A percentile compares a stretch with the other conserved stretches of the same genome.
Conservation (phyloP, 1,140 invertebrate genomes). For the Plodia interpunctella region DNA sequence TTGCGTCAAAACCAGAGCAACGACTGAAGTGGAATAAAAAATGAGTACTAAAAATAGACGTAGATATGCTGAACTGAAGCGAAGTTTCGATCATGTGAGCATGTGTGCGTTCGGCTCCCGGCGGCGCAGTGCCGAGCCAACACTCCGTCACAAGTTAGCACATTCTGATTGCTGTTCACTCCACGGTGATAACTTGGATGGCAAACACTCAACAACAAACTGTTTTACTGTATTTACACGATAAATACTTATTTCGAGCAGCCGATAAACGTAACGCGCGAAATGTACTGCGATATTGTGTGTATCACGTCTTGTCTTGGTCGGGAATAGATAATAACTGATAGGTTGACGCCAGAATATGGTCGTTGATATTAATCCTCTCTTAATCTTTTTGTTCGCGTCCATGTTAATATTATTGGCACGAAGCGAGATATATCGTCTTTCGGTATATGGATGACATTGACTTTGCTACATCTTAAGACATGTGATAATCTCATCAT, state of each 20-base stretch:
- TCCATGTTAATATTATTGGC: slow-evolving; percentile 2
- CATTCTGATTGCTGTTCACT: slow-evolving; percentile 35
- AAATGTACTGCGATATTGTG: slow-evolving; percentile 11
- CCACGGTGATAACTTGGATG: slow-evolving; percentile 45
- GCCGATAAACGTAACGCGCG: slow-evolving; percentile 18
- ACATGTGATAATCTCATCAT: too few relatives aligned
- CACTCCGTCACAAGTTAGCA: slow-evolving; percentile 54
- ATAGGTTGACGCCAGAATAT: slow-evolving; percentile 14
- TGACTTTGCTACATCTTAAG: too few relatives aligned
- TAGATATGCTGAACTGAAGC: slow-evolving; percentile 24
- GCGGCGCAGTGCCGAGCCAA: slow-evolving; percentile 38
- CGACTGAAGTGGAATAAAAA: slow-evolving; percentile 58
- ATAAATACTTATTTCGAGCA: slow-evolving; percentile 37
- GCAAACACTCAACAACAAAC: slow-evolving; percentile 48
- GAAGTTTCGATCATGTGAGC: slow-evolving; percentile 56
- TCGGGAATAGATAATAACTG: slow-evolving; percentile 31
- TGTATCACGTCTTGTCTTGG: slow-evolving; percentile 22
- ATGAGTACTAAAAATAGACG: slow-evolving; percentile 54
- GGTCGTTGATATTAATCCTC: not conserved
- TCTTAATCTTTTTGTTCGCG: not conserved
- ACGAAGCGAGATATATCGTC: not conserved
- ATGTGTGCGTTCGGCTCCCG: slow-evolving; percentile 24
- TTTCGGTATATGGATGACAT: too few relatives aligned
- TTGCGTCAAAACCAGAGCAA: slow-evolving; percentile 48
- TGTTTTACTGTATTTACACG: slow-evolving; percentile 35